Evolutionary conservation across 1,140 invertebrate genomes (phyloP).

Genomic region (Luehdorfia chinensis): DNA sequence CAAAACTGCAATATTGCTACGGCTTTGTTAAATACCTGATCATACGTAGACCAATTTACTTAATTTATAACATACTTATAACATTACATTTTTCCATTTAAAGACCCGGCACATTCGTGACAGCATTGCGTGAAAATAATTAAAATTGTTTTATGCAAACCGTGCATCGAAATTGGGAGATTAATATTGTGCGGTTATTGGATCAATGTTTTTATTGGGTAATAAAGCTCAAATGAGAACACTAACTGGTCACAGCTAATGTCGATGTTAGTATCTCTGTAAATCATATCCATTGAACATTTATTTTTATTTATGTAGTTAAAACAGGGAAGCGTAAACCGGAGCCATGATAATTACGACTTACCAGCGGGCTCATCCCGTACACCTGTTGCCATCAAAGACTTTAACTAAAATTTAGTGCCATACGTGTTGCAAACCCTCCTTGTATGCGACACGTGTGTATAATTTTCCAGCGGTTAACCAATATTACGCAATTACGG

Average conservation of each 20-base stretch:
- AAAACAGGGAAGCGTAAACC: constrained; percentile 14
- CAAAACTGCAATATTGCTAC: constrained; percentile 10
- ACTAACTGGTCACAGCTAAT: constrained; percentile 24
- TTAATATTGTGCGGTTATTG: constrained; percentile 59
- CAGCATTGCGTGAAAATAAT: constrained; percentile 41
- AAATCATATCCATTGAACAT: background rate
- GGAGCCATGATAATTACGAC: constrained; percentile 48
- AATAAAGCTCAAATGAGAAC: constrained; percentile 30
- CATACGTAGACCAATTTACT: constrained; percentile 27
- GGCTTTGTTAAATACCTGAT: background rate
- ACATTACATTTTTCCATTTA: constrained; percentile 48
- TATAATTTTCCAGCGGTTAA: constrained; percentile 64
- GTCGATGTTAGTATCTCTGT: constrained; percentile 18
- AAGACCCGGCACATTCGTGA: constrained; percentile 28
- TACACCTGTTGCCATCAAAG: constrained; percentile 65
- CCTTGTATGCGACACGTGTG: constrained; percentile 58
- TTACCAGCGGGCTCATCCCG: constrained; percentile 52
- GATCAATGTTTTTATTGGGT: constrained; percentile 50
- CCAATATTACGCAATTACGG: constrained; percentile 49
- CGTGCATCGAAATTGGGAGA: constrained; percentile 43
- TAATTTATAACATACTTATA: constrained; percentile 45
- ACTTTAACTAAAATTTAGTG: constrained; percentile 71
- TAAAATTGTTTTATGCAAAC: constrained; percentile 59
- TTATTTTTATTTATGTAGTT: constrained; percentile 17
- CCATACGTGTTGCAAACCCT: constrained; percentile 59